Conservation (phyloP, 2,797 vertebrate genomes). For the Alca torda region DNA sequence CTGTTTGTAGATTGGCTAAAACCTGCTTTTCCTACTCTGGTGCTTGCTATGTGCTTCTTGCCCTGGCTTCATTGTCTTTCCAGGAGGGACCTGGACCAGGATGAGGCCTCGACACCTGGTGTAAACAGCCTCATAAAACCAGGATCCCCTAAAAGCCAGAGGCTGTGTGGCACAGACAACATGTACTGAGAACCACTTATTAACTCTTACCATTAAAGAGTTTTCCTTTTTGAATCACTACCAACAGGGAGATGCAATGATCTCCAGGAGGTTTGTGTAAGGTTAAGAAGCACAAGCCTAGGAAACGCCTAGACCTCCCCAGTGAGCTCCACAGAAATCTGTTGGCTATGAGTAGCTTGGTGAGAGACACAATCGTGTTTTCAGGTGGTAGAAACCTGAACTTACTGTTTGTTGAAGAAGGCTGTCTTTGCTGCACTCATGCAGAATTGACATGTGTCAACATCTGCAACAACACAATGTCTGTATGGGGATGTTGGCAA, state of each 20-base stretch:
- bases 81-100: background rate
- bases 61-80: background rate
- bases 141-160: background rate
- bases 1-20: background rate
- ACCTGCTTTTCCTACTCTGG: background rate
- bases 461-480: background rate
- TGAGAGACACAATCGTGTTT: background rate
- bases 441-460: background rate
- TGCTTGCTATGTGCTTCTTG: background rate
- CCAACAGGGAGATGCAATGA: background rate
- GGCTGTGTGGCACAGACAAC: background rate
- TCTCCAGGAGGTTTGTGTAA: background rate
- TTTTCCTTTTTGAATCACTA: background rate
- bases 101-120: fast-evolving
- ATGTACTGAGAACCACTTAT: background rate
- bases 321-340: background rate
- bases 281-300: background rate
- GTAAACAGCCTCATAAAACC: background rate
- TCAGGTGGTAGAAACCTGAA: background rate
- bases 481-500: background rate
- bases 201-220: background rate
- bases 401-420: background rate
- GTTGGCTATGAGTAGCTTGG: background rate
- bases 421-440: background rate
- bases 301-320: background rate